Evolutionary conservation across 2,113 vertebrate species (phyloP).

Genomic region (Gymnogyps californianus): DNA sequence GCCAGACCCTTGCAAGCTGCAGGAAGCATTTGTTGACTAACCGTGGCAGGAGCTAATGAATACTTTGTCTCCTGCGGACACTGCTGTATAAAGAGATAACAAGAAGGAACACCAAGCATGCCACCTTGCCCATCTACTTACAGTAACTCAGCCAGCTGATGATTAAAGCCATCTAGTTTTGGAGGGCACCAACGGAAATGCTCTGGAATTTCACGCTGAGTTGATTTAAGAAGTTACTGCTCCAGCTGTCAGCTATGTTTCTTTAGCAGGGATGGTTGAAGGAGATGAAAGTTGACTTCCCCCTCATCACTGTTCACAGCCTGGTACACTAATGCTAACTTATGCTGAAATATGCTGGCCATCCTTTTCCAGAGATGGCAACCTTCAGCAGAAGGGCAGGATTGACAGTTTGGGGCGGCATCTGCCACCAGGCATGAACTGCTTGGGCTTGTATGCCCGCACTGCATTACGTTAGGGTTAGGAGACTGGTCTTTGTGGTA

Average conservation of each 20-base stretch:
- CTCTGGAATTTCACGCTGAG: slow-evolving; percentile 25
- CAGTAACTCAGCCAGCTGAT: background rate
- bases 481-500: background rate
- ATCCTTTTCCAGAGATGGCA: background rate
- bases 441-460: background rate
- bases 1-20: background rate
- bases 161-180: slow-evolving; percentile 4
- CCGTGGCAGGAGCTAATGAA: background rate
- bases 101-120: background rate
- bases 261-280: background rate
- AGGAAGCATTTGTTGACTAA: slow-evolving; percentile 13
- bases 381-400: background rate
- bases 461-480: background rate
- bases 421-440: background rate
- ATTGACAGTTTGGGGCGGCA: background rate
- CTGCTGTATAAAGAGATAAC: slow-evolving; percentile 4
- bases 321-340: background rate
- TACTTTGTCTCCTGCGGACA: background rate
- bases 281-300: background rate
- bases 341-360: background rate
- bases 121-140: background rate
- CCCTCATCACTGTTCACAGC: background rate
- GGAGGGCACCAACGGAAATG: background rate
- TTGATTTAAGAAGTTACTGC: slow-evolving; percentile 14
- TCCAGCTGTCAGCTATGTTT: slow-evolving; percentile 7